Percentiles rank a stretch among this genome's conserved stretches.
Evolutionary conservation across 2,113 vertebrate species (phyloP).

Genomic region (Vulpes lagopus): DNA sequence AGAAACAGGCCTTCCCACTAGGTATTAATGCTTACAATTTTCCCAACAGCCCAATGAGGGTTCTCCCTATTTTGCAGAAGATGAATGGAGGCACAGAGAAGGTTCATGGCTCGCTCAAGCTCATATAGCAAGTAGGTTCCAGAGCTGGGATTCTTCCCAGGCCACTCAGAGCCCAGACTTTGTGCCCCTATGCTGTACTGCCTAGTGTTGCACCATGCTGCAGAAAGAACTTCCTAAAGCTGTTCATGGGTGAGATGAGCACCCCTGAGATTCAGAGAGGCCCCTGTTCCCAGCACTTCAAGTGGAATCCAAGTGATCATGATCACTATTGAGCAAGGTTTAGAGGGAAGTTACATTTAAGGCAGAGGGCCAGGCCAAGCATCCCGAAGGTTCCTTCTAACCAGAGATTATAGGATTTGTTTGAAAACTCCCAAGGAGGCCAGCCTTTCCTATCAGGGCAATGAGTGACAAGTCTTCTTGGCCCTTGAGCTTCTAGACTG

Average conservation of each 20-base stretch:
- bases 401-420: not conserved
- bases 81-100: not conserved
- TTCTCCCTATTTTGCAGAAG: not conserved
- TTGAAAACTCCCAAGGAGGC: not conserved
- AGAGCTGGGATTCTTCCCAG: not conserved
- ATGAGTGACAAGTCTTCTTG: not conserved
- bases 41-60: not conserved
- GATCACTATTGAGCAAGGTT: not conserved
- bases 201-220: not conserved
- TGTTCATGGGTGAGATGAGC: not conserved
- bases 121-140: not conserved
- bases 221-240: slow-evolving; percentile 38
- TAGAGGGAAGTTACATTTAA: not conserved
- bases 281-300: not conserved
- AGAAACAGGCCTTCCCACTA: not conserved
- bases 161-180: not conserved
- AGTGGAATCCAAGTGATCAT: not conserved
- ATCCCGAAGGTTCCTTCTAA: not conserved
- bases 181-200: not conserved
- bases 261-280: not conserved
- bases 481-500: not conserved
- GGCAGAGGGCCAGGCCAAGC: not conserved
- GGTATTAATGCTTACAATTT: not conserved
- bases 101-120: not conserved
- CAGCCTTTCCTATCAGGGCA: not conserved